Conservation (phyloP, 1,140 invertebrate genomes). For the Eciton burchellii region DNA sequence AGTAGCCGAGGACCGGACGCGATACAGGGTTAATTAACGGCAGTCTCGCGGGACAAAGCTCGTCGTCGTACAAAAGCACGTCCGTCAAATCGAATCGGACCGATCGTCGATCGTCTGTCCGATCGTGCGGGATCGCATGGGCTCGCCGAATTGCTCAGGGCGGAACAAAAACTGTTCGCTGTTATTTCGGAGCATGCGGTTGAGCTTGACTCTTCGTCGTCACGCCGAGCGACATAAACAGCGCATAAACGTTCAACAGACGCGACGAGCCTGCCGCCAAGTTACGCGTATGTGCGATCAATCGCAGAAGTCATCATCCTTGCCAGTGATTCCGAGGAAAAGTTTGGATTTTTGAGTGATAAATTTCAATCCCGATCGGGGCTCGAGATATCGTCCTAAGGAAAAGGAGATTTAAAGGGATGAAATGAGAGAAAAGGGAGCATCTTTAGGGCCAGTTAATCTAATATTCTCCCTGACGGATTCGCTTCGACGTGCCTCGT, state of each 20-base stretch:
- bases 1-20: neutral
- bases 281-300: no score
- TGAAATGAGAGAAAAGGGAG: no score
- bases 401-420: neutral
- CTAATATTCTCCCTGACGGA: no score
- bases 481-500: no score
- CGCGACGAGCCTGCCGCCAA: neutral
- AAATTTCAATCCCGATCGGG: neutral
- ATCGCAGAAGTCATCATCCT: no score
- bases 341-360: neutral
- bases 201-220: slow-evolving; percentile 40
- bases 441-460: no score
- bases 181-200: slow-evolving; percentile 33
- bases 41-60: slow-evolving; percentile 25
- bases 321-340: neutral
- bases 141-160: slow-evolving; percentile 17
- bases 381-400: neutral
- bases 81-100: slow-evolving; percentile 38
- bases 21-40: slow-evolving; percentile 38
- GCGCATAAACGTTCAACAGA: slow-evolving; percentile 22
- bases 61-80: slow-evolving; percentile 40
- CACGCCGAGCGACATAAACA: neutral
- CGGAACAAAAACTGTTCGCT: slow-evolving; percentile 23
- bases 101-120: neutral
- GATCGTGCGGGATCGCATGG: slow-evolving; percentile 23